These are phyloP conservation scores for Epizoanthus fatuus DNA, from an alignment of 92 coral and sea anemone species.

Conservation along the genomic window DNA sequence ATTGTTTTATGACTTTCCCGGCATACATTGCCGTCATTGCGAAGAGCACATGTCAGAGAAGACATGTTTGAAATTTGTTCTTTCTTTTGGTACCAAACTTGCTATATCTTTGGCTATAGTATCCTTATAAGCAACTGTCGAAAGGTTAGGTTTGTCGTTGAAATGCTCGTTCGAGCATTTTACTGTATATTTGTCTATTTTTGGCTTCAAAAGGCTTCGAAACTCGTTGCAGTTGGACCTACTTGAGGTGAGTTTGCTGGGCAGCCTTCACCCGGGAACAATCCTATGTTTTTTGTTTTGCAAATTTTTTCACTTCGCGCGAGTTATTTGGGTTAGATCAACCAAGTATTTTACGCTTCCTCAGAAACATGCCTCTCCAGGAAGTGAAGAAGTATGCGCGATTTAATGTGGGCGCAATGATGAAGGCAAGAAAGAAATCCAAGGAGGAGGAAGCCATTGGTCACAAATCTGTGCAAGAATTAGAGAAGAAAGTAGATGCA, in stretches of 20 bases:
- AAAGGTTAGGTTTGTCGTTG: constrained; percentile 1
- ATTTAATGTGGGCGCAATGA: constrained; percentile 65
- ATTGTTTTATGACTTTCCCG: constrained; percentile 17
- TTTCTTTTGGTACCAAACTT: constrained; percentile 61
- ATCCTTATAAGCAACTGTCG: constrained; percentile 17
- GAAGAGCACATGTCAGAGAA: constrained; percentile 30
- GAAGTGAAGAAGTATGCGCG: constrained; percentile 55
- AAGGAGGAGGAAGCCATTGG: constrained; percentile 54
- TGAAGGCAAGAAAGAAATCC: constrained; percentile 70
- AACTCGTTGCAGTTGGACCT: constrained; percentile 49
- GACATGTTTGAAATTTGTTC: not conserved
- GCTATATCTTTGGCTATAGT: constrained; percentile 7
- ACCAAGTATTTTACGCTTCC: constrained; percentile 41
- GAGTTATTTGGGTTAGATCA: constrained; percentile 49
- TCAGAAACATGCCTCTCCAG: constrained; percentile 61
- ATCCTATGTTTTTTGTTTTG: constrained; percentile 76
- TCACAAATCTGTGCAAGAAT: constrained; percentile 57
- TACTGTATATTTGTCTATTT: constrained; percentile 31
- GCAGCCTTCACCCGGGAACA: constrained; percentile 47
- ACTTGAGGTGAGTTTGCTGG: constrained; percentile 30
- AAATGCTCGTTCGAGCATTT: not conserved
- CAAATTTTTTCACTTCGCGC: constrained; percentile 33
- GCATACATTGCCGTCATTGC: constrained; percentile 12
- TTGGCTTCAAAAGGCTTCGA: constrained; percentile 74
- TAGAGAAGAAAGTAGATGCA: constrained; percentile 49